Evolutionary conservation across 1,140 invertebrate genomes (phyloP).

Genomic region (Cyclargus thomasi): DNA sequence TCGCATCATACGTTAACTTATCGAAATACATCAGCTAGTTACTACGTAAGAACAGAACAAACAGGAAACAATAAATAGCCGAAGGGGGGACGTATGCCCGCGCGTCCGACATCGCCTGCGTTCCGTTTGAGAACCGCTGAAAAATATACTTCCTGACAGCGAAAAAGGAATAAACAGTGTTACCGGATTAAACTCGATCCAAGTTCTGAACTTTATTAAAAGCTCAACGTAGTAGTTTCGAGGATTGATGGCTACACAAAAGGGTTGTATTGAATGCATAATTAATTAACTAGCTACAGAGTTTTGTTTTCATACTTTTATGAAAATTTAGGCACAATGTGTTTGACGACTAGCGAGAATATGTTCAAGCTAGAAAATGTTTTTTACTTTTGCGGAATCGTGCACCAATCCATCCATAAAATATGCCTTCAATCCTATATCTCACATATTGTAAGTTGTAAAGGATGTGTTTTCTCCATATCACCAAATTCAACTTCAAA

Average conservation of each 20-base stretch:
- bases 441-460: not conserved
- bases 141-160: slow-evolving; percentile 24
- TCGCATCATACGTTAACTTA: not conserved
- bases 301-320: not conserved
- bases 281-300: not conserved
- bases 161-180: slow-evolving; percentile 21
- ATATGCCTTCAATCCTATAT: too few relatives aligned
- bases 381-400: too few relatives aligned
- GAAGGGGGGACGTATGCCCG: not conserved
- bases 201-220: slow-evolving; percentile 28
- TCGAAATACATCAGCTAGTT: not conserved
- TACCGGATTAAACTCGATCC: slow-evolving; percentile 21
- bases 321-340: not conserved
- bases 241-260: slow-evolving; percentile 11
- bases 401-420: too few relatives aligned
- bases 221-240: slow-evolving; percentile 19
- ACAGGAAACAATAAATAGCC: slow-evolving; percentile 3
- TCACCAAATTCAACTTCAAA: not conserved
- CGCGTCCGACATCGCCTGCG: not conserved
- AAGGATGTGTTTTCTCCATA: not conserved
- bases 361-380: too few relatives aligned
- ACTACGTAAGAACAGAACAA: not conserved
- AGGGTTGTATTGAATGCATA: slow-evolving; percentile 15
- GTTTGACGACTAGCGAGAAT: too few relatives aligned
- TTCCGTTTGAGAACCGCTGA: slow-evolving; percentile 18